Conservation (phyloP, 2,797 vertebrate genomes). For the Anguilla pacifica region DNA sequence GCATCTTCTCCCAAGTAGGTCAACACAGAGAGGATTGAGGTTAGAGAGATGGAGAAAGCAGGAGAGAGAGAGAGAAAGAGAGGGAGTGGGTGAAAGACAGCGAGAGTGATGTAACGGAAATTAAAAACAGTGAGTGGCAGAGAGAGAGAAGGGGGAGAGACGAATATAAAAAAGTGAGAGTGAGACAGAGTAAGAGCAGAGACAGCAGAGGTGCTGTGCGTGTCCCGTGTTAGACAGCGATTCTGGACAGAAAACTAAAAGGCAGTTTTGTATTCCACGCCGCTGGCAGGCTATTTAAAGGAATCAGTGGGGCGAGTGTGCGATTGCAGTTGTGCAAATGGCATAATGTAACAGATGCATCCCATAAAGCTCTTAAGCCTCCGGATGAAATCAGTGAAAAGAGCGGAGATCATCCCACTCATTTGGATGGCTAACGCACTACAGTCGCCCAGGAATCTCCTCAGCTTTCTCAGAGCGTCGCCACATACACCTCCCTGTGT, state of each 20-base stretch:
- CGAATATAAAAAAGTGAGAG: neutral
- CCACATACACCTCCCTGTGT: neutral
- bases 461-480: neutral
- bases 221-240: neutral
- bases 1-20: slow-evolving; percentile 8
- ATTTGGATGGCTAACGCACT: neutral
- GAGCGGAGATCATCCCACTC: neutral
- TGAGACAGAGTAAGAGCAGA: neutral
- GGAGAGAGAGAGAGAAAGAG: neutral
- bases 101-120: neutral
- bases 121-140: neutral
- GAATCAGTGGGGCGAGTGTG: neutral
- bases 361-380: neutral
- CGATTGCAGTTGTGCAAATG: neutral
- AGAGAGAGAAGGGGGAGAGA: neutral
- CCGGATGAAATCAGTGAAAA: neutral
- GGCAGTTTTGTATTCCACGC: neutral
- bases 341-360: neutral
- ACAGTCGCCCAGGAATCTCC: neutral
- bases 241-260: neutral
- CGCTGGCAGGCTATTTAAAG: neutral
- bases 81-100: neutral
- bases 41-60: neutral
- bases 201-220: neutral
- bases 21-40: neutral